Evolutionary conservation across 1,140 invertebrate genomes (phyloP).

Genomic region (Catajapyx aquilonaris): DNA sequence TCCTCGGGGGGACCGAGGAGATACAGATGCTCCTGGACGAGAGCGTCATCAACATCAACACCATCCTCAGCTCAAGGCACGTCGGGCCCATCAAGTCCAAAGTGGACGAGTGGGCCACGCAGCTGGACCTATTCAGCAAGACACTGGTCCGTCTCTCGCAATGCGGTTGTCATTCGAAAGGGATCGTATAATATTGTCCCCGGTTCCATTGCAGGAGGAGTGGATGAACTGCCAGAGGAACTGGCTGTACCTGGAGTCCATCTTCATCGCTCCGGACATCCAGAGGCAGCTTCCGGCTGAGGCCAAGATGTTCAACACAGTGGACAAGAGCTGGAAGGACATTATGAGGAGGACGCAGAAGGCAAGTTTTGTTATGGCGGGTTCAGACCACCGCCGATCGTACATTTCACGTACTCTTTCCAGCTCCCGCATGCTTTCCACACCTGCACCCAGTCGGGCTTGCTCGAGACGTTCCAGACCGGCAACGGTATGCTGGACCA

Average conservation of each 20-base stretch:
- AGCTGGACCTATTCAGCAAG: constrained; percentile 48
- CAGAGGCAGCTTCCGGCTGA: constrained; percentile 66
- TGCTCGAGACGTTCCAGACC: constrained; percentile 45
- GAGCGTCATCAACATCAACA: constrained; percentile 62
- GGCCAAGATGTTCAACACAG: constrained; percentile 56
- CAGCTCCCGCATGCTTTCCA: constrained; percentile 47
- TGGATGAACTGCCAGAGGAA: constrained; percentile 64
- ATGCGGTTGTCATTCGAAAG: no score
- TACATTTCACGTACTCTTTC: constrained; percentile 5
- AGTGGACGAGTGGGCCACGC: constrained; percentile 56
- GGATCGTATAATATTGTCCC: neutral
- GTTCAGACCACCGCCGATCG: no score
- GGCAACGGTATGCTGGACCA: constrained; percentile 57
- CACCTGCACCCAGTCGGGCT: constrained; percentile 34
- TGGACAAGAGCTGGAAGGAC: constrained; percentile 72
- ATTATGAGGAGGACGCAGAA: constrained; percentile 50
- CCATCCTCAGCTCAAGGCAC: constrained; percentile 60
- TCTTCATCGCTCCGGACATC: constrained; percentile 75
- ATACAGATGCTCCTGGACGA: constrained; percentile 61
- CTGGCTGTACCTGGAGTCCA: constrained; percentile 70
- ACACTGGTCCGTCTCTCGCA: constrained; percentile 50
- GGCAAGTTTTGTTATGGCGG: no score
- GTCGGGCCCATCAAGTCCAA: constrained; percentile 56
- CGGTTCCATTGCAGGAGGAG: constrained; percentile 37
- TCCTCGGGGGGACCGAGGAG: constrained; percentile 62